Conservation (phyloP, 2,113 vertebrate genomes). For the Ctenomys sociabilis region DNA sequence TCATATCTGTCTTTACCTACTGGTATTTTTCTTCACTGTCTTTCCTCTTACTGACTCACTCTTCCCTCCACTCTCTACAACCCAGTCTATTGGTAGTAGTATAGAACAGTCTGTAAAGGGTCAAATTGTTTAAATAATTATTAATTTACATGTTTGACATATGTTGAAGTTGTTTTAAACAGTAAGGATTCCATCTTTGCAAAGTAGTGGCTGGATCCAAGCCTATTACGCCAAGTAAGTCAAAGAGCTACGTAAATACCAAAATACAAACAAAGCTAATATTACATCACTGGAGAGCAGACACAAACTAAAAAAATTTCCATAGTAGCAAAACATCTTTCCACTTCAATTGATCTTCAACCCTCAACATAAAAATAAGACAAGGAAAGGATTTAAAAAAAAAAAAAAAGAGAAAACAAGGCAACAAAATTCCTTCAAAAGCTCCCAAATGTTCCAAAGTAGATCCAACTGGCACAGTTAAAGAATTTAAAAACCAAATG, state of each 20-base stretch:
- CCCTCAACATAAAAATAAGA: neutral
- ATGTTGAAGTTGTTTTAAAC: neutral
- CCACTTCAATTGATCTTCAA: neutral
- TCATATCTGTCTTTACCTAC: too few species aligned
- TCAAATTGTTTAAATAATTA: neutral
- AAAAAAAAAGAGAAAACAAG: neutral
- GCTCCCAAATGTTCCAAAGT: neutral
- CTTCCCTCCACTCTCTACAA: neutral
- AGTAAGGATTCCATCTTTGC: neutral
- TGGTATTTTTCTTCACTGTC: neutral
- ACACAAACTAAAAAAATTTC: neutral
- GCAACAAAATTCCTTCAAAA: neutral
- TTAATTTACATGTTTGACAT: neutral
- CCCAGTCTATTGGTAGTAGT: neutral
- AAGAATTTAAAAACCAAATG: neutral
- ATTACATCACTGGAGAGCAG: neutral
- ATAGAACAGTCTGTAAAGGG: neutral
- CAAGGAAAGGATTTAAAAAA: neutral
- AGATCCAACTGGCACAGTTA: neutral
- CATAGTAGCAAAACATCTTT: neutral
- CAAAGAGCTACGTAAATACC: neutral
- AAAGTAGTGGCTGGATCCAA: neutral
- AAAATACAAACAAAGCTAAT: neutral
- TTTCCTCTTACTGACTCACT: neutral
- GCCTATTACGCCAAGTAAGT: neutral